These are phyloP conservation scores for Colletes gigas DNA, from an alignment of 1,140 invertebrate genomes.

Conservation along the genomic window DNA sequence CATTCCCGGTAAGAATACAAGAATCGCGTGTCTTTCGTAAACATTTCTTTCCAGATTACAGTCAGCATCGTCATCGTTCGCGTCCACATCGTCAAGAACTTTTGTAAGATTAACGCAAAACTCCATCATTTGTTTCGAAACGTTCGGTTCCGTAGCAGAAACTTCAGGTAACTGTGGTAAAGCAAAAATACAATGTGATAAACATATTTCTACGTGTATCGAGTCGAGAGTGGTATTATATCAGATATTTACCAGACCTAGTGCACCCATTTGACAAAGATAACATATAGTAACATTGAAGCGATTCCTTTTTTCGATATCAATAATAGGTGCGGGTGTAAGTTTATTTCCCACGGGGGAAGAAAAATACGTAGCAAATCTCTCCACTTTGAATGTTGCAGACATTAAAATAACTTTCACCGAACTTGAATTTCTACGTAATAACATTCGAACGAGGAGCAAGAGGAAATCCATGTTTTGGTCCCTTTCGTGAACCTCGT, in stretches of 20 bases:
- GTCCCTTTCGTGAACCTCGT: conserved; percentile 97
- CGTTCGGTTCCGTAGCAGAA: conserved; percentile 80
- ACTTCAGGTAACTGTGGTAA: conserved; percentile 80
- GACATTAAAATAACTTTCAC: conserved; percentile 94
- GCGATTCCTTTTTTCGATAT: conserved; percentile 80
- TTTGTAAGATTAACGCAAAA: conserved; percentile 85
- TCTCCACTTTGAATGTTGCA: conserved; percentile 89
- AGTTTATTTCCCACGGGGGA: conserved; percentile 77
- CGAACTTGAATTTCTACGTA: conserved; percentile 86
- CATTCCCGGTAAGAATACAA: conserved; percentile 94
- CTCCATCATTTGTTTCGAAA: conserved; percentile 81
- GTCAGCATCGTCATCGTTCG: conserved; percentile 41
- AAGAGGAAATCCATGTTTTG: conserved; percentile 97
- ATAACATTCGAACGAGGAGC: conserved; percentile 90
- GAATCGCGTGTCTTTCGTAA: conserved; percentile 84
- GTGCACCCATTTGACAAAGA: conserved; percentile 83
- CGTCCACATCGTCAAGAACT: conserved; percentile 88
- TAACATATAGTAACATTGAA: conserved; percentile 86
- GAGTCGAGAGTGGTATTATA: conserved; percentile 26
- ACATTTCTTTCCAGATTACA: conserved; percentile 30
- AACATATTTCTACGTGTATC: conserved; percentile 2
- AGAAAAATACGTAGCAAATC: conserved; percentile 91
- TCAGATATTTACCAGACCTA: conserved; percentile 73
- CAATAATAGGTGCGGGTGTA: conserved; percentile 82
- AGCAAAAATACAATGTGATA: conserved; percentile 18